Conservation (phyloP, 2,888 invertebrate genomes). For the Drosophila flavopinicola region DNA sequence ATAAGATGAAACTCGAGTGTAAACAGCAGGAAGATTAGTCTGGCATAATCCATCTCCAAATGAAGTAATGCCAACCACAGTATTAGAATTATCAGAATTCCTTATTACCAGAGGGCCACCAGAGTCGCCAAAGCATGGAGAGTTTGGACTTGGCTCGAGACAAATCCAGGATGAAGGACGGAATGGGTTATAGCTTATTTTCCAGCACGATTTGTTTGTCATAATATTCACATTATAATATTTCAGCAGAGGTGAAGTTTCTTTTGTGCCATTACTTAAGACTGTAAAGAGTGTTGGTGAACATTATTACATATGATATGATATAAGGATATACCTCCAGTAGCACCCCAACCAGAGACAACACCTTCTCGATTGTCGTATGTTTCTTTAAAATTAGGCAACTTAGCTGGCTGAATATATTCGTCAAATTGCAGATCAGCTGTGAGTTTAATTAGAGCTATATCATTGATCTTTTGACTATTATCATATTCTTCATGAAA, state of each 20-base stretch:
- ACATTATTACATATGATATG: too few relatives aligned
- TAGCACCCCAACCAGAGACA: conserved; percentile 36
- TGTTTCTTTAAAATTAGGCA: background rate
- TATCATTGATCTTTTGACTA: conserved; percentile 15
- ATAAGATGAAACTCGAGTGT: conserved; percentile 11
- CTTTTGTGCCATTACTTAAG: too few relatives aligned
- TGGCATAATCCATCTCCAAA: accelerated
- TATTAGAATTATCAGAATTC: background rate
- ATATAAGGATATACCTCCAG: too few relatives aligned
- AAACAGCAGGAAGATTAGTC: background rate
- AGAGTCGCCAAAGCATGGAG: background rate
- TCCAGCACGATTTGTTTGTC: too few relatives aligned
- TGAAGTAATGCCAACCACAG: conserved; percentile 14
- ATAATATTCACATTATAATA: background rate
- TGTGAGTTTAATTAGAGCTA: conserved; percentile 31
- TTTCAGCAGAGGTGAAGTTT: too few relatives aligned
- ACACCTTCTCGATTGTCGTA: conserved; percentile 4
- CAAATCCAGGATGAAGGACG: conserved; percentile 27
- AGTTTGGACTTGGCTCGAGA: background rate
- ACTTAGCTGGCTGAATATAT: conserved; percentile 17
- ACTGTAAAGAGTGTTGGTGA: too few relatives aligned
- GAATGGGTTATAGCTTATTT: too few relatives aligned
- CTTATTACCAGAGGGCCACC: conserved; percentile 22
- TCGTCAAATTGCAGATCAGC: conserved; percentile 9
- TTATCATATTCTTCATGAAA: conserved; percentile 3